Conservation (phyloP, 2,113 vertebrate genomes). For the Psephotus haematonotus region DNA sequence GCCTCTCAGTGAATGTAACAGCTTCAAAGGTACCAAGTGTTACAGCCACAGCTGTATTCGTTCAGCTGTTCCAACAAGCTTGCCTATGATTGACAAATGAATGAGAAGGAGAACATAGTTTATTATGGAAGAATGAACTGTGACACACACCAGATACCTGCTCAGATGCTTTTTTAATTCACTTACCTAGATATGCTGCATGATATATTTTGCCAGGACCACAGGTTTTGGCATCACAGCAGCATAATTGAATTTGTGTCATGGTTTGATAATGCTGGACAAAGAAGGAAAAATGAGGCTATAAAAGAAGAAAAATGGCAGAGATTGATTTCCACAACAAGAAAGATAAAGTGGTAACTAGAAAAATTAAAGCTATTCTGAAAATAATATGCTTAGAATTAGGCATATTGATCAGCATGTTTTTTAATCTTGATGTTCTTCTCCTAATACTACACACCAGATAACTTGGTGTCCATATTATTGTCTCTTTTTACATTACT, state of each 20-base stretch:
- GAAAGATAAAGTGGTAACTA: conserved; percentile 50
- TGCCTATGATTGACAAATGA: conserved; percentile 80
- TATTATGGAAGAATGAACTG: conserved; percentile 77
- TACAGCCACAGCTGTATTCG: accelerated
- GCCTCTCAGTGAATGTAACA: not conserved
- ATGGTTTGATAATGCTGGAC: conserved; percentile 73
- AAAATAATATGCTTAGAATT: conserved; percentile 59
- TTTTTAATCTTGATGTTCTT: conserved; percentile 29
- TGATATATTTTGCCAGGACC: conserved; percentile 78
- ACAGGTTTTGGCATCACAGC: conserved; percentile 74
- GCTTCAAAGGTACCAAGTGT: too few species aligned
- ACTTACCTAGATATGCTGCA: conserved; percentile 79
- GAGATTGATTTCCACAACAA: conserved; percentile 37
- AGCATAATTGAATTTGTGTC: conserved; percentile 76
- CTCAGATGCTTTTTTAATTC: conserved; percentile 83
- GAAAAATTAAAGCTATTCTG: conserved; percentile 53
- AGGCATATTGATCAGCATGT: conserved; percentile 31
- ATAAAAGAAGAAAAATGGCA: conserved; percentile 24
- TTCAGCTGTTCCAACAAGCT: not conserved
- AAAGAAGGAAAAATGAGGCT: conserved; percentile 59
- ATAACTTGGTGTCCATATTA: not conserved
- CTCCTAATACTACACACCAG: not conserved
- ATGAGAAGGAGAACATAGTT: conserved; percentile 77
- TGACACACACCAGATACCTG: conserved; percentile 90
- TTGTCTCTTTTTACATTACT: not conserved